Evolutionary conservation across 2,113 vertebrate genomes (phyloP), one percentile per base, ranked within the genome.

Genomic region (Xyrauchen texanus): DNA sequence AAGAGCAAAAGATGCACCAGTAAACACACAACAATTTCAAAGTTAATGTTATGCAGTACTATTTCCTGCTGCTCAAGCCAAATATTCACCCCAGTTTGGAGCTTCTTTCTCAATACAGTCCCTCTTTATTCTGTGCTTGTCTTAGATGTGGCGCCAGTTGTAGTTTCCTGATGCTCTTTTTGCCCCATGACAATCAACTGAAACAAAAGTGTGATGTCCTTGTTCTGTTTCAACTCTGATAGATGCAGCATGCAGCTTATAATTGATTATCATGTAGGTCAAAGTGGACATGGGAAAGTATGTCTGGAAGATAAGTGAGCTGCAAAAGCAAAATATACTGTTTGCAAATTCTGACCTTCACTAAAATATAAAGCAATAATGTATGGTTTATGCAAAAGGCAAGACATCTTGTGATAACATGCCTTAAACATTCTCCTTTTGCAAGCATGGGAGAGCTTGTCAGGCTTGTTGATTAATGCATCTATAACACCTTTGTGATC

Each of bases 111-210:
- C 74, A 62, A 55, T 69, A 66, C 78, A 52, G 21, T 57, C 8
- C 7, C 16, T 68, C 64, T 80, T 78, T 84, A 69, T 82, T 69
- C 66, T 55, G 49, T 45, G n/a, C 58, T 64, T 34, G 57, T 63
- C 47, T 77, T 80, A 82, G 74, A 85, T 76, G 82, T 76, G 74
- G 60, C 70, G 79, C 78, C 81, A 77, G 72, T 67, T 79, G 42
- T 47, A n/a, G 52, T 85, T 84, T 80, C 81, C 79, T 82, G 55
- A 61, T 42, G 44, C 58, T 46, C n/a, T 55, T 45, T 46, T 58
- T 51, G 47, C 53, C 47, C 70, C 64, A 11, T 72, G 72, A 81
- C 62, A 82, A 81, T 82, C 79, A 83, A 78, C 79, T 82, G 74
- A 79, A 85, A 86, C 76, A 80, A 16, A 52, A 63, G 53, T 68